Evolutionary conservation across 2,797 vertebrate species (phyloP).

Genomic region (Myotis myotis): DNA sequence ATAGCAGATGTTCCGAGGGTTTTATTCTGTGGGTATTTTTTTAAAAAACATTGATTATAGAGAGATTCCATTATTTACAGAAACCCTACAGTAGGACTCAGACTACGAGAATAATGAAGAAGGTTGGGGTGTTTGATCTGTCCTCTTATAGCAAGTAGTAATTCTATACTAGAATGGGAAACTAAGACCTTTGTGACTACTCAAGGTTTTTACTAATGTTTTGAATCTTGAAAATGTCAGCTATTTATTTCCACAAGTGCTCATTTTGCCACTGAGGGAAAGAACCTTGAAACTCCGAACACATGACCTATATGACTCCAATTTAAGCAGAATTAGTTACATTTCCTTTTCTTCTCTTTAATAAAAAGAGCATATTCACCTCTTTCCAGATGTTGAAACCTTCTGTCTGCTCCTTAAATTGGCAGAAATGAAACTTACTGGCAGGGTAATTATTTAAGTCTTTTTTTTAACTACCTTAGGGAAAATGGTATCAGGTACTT

Average conservation of each 20-base stretch:
- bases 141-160: not conserved
- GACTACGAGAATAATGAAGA: not conserved
- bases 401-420: not conserved
- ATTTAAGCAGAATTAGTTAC: constrained; percentile 54
- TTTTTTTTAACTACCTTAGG: not conserved
- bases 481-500: not conserved
- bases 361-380: not conserved
- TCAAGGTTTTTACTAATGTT: constrained; percentile 36
- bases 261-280: constrained; percentile 58
- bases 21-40: not conserved
- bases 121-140: not conserved
- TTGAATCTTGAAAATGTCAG: constrained; percentile 55
- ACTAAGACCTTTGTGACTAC: constrained; percentile 11
- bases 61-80: not conserved
- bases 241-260: constrained; percentile 57
- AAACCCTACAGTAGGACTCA: not conserved
- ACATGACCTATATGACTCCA: constrained; percentile 28
- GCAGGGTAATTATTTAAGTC: not conserved
- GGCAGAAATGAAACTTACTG: constrained; percentile 28
- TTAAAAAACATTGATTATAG: not conserved
- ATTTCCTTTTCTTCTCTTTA: constrained; percentile 43
- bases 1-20: not conserved
- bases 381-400: not conserved
- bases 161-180: not conserved
- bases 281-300: constrained; percentile 55